Base-by-base conservation (phyloP, 2,113 vertebrate species). In the Oenanthe oenanthe region DNA sequence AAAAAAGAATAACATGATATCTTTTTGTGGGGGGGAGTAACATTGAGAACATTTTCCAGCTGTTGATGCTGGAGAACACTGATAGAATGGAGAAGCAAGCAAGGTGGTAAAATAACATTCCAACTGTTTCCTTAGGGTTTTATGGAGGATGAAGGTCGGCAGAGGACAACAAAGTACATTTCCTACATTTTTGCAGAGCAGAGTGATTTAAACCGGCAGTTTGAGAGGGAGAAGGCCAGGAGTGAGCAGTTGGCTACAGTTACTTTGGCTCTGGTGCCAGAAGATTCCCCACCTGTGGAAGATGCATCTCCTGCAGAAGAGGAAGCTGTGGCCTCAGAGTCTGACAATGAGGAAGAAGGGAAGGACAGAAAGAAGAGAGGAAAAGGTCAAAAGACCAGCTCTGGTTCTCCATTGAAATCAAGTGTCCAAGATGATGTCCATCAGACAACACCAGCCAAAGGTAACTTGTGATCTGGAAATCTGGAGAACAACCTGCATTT, bases 141-240 rank as follows among this genome's bases (percentile, higher is more conserved):
- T 95, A 99, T 99, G 99, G 99, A 98, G 86, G 99, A 99, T 14
- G 98, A 98, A 95, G 99, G 99, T 42, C 98, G 99, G 9, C 99
- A 99, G 95, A 98, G 99, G 71, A 99, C 98, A 4, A 99, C 99
- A n/a, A 99, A 99, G 81, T 99, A 98, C 72, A 98, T 99, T 91
- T 98, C 99, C 12, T 98, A 99, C 66, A 97, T 97, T 73, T 99
- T 97, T 85, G 99, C 98, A 1, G 98, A 98, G 67, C 98, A 98
- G 86, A 99, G 99, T 6, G 97, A 99, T 85, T 97, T 99, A 32
- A 98, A 98, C 88, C 98, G 98, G 21, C 98, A 98, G 89, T 99
- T 99, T 36, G 98, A 98, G 28, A 98, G 98, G 68, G 99, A 99
- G 96, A 98, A 98, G 81, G 98, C 99, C 15, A 98, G 99, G n/a